These are phyloP conservation scores for Meta bourneti DNA, from an alignment of 2,888 invertebrate species.

Conservation along the genomic window DNA sequence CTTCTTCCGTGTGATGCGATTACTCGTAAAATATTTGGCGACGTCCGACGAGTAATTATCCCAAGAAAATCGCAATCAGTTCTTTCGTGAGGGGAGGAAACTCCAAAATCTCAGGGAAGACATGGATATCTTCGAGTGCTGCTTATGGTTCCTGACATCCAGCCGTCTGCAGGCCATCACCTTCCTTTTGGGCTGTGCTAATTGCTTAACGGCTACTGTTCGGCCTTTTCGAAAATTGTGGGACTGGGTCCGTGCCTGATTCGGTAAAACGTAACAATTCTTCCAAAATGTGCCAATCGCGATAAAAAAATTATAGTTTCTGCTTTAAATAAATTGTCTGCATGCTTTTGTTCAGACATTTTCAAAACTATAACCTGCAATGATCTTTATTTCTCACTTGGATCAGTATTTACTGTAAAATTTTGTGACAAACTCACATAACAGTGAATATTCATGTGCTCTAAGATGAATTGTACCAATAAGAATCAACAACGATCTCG, in stretches of 20 bases:
- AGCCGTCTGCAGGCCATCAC: slow-evolving; percentile 61
- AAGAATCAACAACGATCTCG: too few species aligned
- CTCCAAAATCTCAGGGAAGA: background rate
- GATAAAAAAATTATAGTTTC: background rate
- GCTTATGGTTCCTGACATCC: slow-evolving; percentile 60
- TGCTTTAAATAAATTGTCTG: background rate
- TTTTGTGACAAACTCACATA: too few species aligned
- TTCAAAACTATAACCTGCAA: too few species aligned
- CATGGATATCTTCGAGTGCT: slow-evolving; percentile 73
- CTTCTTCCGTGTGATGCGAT: too few species aligned
- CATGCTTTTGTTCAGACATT: too few species aligned
- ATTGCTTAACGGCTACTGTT: slow-evolving; percentile 65
- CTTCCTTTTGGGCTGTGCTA: slow-evolving; percentile 46
- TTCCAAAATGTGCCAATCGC: slow-evolving; percentile 9
- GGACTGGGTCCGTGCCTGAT: slow-evolving; percentile 63
- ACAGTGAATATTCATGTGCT: too few species aligned
- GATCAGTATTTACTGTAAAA: too few species aligned
- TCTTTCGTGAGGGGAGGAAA: background rate
- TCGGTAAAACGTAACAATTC: background rate
- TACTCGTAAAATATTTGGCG: too few species aligned
- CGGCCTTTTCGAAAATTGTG: slow-evolving; percentile 61
- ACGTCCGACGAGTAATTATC: too few species aligned
- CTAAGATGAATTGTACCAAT: too few species aligned
- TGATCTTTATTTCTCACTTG: too few species aligned
- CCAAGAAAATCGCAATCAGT: background rate